Evolutionary conservation across 2,113 vertebrate genomes (phyloP).

Genomic region (Limnothrissa miodon): DNA sequence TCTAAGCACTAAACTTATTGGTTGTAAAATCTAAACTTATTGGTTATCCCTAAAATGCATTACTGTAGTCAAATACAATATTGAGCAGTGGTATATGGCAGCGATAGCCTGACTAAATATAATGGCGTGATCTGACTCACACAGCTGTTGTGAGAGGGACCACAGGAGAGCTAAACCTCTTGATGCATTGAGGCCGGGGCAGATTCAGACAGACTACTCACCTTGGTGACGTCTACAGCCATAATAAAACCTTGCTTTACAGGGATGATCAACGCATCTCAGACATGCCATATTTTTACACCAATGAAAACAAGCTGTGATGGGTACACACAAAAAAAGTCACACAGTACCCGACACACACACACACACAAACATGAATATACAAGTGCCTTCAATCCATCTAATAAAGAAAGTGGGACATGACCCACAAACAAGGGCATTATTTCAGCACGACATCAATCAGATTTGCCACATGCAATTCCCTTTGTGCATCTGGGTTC

Average conservation of each 20-base stretch:
- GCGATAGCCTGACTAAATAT: too few relatives aligned
- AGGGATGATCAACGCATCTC: neutral
- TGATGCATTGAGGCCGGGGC: neutral
- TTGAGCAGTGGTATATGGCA: too few relatives aligned
- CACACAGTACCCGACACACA: neutral
- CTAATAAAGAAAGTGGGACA: neutral
- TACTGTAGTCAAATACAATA: too few relatives aligned
- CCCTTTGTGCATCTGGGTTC: neutral
- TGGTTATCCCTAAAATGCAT: too few relatives aligned
- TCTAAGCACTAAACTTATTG: too few relatives aligned
- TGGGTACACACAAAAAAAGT: neutral
- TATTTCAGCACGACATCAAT: neutral
- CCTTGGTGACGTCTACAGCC: neutral
- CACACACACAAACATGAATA: neutral
- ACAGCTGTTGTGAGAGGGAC: neutral
- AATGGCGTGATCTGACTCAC: too few relatives aligned
- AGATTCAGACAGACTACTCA: neutral
- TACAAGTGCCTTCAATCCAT: neutral
- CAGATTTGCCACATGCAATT: neutral
- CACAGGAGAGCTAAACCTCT: neutral
- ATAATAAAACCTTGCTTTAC: neutral
- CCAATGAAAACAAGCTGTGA: neutral
- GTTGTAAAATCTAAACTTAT: too few relatives aligned
- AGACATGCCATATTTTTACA: neutral
- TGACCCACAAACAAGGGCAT: conserved; percentile 8